Percentiles rank a stretch among this genome's conserved stretches.
Evolutionary conservation across 2,888 invertebrate genomes (phyloP).

Genomic region (Endomychus coccineus): DNA sequence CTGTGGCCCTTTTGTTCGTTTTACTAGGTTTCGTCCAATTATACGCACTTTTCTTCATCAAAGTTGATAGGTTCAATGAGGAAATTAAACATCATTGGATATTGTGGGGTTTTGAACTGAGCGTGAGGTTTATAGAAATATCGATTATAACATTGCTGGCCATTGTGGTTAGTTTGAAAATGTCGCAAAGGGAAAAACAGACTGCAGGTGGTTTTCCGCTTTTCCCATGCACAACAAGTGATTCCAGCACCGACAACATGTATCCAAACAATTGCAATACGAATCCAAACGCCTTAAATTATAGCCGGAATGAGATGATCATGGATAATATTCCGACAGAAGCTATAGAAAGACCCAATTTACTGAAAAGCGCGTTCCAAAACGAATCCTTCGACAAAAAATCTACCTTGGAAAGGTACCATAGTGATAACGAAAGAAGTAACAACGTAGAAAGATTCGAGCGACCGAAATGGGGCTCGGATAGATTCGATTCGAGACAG

Average conservation of each 20-base stretch:
- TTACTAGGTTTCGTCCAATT: constrained; percentile 77
- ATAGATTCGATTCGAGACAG: constrained; percentile 52
- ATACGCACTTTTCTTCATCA: constrained; percentile 67
- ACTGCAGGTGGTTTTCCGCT: constrained; percentile 67
- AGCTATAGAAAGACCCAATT: constrained; percentile 47
- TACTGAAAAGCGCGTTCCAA: constrained; percentile 51
- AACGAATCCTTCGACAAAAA: constrained; percentile 58
- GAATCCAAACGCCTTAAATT: constrained; percentile 78
- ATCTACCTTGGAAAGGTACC: constrained; percentile 55
- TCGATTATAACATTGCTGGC: constrained; percentile 79
- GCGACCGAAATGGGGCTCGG: constrained; percentile 49
- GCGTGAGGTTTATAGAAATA: constrained; percentile 76
- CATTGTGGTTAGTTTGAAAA: constrained; percentile 69
- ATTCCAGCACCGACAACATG: constrained; percentile 78
- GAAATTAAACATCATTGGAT: constrained; percentile 75
- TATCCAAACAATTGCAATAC: constrained; percentile 82
- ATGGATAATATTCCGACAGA: constrained; percentile 44
- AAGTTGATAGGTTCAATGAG: constrained; percentile 44
- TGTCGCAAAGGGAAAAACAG: constrained; percentile 66
- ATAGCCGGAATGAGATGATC: constrained; percentile 52
- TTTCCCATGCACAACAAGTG: constrained; percentile 74
- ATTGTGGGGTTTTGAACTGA: constrained; percentile 87
- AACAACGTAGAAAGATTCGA: constrained; percentile 48
- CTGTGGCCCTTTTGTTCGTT: constrained; percentile 77
- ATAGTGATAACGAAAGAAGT: constrained; percentile 51